Evolutionary conservation across 2,888 invertebrate species (phyloP), one percentile per base, ranked within the genome.

Genomic region (Euproctis similis): DNA sequence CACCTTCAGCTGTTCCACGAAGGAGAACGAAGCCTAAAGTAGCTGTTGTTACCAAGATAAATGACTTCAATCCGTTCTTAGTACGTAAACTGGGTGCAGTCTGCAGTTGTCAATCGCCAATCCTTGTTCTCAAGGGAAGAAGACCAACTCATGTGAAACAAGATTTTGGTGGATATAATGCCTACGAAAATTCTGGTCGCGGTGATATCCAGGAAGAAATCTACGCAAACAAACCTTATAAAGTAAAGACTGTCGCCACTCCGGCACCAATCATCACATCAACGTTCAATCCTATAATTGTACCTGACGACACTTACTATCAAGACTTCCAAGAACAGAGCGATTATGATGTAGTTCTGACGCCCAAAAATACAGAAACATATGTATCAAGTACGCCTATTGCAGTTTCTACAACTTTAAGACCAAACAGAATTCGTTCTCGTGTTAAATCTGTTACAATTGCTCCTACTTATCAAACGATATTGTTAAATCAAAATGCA

Each of bases 11-110:
- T 10, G 41, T 49, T 5, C 71, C 73, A 9, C 35, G 59, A 25
- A 61, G 73, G 30, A 71, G 68, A 56, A 65, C 60, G 0, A 85
- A 82, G 40, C 85, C 86, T 12, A 85, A 84, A 48, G 84, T 86
- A 18, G 86, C 85, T 20, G 87, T 89, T 5, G 87, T 90, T 2
- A 87, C 90, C 0, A 90, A 90, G 61, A 86, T 89, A 38, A 91
- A 91, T 46, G 91, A 91, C 45, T 87, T 90, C 44, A 91, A 91
- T 62, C 91, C 92, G 1, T 68, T 92, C 5, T 75, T 92, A 9
- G 85, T 91, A 0, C 87, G 89, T 20, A 92, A 92, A 71, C 70
- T 92, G 7, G 90, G 90, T 2, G 91, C 91, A 2, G 90, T 91
- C 28, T 92, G 92, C 45, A 91, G 90, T 30, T 92, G 92, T 53